These are phyloP conservation scores for Callocephalon fimbriatum DNA, from an alignment of 2,113 vertebrate species.

Conservation along the genomic window DNA sequence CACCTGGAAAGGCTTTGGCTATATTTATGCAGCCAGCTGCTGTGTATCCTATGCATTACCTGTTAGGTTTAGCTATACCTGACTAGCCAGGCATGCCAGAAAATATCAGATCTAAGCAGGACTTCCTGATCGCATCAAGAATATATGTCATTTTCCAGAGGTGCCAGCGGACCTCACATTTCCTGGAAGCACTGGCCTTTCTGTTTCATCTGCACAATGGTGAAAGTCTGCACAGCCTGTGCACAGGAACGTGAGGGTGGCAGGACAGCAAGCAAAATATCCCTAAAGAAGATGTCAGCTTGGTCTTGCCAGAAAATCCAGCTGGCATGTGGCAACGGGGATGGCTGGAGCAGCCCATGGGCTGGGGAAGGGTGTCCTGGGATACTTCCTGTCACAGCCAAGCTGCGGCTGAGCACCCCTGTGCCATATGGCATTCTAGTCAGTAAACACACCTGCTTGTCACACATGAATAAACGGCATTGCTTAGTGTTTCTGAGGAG, in stretches of 20 bases:
- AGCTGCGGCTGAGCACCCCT: background rate
- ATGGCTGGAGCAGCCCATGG: background rate
- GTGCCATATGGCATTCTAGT: background rate
- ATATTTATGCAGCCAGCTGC: background rate
- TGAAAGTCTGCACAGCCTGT: background rate
- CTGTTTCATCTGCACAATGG: background rate
- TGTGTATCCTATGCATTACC: background rate
- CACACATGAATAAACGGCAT: background rate
- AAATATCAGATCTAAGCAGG: background rate
- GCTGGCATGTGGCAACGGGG: background rate
- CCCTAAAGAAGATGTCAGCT: background rate
- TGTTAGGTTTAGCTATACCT: background rate
- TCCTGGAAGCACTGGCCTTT: background rate
- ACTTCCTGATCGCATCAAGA: background rate
- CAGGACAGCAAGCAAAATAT: background rate
- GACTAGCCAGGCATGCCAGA: background rate
- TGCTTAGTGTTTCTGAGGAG: background rate
- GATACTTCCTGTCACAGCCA: background rate
- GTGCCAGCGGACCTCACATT: background rate
- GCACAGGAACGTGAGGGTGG: accelerated
- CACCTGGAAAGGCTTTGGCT: background rate
- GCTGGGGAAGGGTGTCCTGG: accelerated
- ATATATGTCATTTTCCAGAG: background rate
- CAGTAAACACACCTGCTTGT: background rate
- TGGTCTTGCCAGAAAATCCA: background rate